Evolutionary conservation across 2,797 vertebrate genomes (phyloP).

Genomic region (Crocodylus rhombifer): DNA sequence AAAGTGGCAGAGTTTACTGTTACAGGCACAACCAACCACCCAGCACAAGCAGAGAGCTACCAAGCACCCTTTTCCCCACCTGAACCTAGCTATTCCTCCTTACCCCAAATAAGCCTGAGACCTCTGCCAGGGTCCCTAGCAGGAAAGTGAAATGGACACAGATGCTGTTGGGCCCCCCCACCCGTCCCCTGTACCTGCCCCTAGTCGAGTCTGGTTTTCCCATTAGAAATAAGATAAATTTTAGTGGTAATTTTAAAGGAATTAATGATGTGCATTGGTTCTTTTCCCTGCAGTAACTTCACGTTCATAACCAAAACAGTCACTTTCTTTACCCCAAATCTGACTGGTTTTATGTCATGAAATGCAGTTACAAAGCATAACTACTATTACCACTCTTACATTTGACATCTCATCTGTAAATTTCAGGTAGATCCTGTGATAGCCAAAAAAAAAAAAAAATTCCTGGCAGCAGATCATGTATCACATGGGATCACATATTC

Average conservation of each 20-base stretch:
- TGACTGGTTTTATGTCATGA: conserved; percentile 18
- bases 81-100: too few species aligned
- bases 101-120: too few species aligned
- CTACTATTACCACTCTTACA: conserved; percentile 38
- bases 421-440: conserved; percentile 16
- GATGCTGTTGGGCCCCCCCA: too few species aligned
- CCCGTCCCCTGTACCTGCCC: too few species aligned
- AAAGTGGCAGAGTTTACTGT: too few species aligned
- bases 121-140: too few species aligned
- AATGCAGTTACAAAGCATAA: neutral
- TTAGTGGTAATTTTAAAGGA: neutral
- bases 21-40: too few species aligned
- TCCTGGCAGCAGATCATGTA: conserved; percentile 9
- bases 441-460: conserved; percentile 23
- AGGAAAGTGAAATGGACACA: too few species aligned
- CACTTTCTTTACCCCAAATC: neutral
- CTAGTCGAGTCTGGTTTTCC: neutral
- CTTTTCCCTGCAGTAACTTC: neutral
- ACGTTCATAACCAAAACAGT: neutral
- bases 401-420: conserved; percentile 33
- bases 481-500: neutral
- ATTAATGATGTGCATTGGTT: neutral
- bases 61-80: too few species aligned
- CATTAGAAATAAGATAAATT: neutral
- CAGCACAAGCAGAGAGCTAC: too few species aligned